Base-by-base conservation (phyloP, 2,113 vertebrate genomes). In the Scomber scombrus region DNA sequence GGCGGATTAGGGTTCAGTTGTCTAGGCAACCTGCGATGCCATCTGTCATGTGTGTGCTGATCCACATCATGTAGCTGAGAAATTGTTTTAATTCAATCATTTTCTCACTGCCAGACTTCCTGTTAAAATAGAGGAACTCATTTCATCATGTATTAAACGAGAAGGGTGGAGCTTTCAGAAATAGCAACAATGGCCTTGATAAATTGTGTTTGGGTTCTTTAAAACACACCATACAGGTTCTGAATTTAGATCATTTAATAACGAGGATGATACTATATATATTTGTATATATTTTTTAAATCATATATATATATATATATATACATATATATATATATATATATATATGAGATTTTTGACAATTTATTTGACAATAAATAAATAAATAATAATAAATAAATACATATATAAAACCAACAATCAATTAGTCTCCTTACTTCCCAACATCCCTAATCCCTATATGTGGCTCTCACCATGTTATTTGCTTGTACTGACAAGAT, bases 21-120 rank as follows among this genome's bases (percentile, higher is more conserved):
- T 93, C 93, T 86, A 52, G 93, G 93, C 77, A 94, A 96, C 94
- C 92, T 82, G 91, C 90, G 65, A 95, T 91, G 88, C 89, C 94
- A 93, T 93, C 91, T 88, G 91, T 92, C 92, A 91, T 85, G 81
- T 77, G 89, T 91, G 92, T 83, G 68, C 82, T 88, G 93, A 94
- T 93, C 92, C 90, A 82, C 81, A 71, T 88, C 66, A 21, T 94
- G 94, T 92, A 77, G 85, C 87, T 61, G 66, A 75, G 74, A 92
- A 89, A 81, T 85, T 88, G 83, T 87, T 92, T 92, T 91, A 91
- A 92, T 90, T 88, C 63, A 92, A 87, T 94, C 61, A 88, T 66
- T 87, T 88, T 82, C 62, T 84, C 67, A 46, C 15, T 43, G 60
- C 50, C 71, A 74, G 78, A 69, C 66, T 66, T 71, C 46, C 34